These are phyloP conservation scores for Aphaenogaster floridana DNA, from an alignment of 1,140 invertebrate genomes.

Conservation along the genomic window DNA sequence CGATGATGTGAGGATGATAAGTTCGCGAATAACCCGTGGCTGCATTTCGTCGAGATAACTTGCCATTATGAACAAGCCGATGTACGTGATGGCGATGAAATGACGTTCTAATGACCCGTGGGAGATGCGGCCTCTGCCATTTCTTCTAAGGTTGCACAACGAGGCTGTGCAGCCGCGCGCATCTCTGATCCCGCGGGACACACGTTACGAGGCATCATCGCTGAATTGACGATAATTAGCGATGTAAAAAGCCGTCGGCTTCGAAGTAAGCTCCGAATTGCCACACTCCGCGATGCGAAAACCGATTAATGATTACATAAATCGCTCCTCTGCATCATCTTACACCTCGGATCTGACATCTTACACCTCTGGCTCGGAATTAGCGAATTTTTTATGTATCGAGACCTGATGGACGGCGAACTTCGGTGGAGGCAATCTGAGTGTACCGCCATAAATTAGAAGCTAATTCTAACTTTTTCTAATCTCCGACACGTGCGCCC, in stretches of 20 bases:
- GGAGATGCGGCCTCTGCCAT: conserved; percentile 48
- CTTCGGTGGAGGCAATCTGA: background rate
- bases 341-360: background rate
- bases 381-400: background rate
- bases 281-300: background rate
- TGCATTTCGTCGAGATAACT: background rate
- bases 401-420: background rate
- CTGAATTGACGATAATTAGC: conserved; percentile 13
- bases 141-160: conserved; percentile 50
- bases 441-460: background rate
- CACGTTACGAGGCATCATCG: background rate
- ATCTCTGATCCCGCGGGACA: conserved; percentile 8
- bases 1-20: background rate
- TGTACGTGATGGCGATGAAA: conserved; percentile 20
- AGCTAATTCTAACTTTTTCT: background rate
- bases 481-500: background rate
- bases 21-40: background rate
- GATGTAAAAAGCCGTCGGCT: background rate
- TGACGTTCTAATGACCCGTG: conserved; percentile 29
- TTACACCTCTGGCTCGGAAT: background rate
- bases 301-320: conserved; percentile 9
- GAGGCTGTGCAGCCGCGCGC: conserved; percentile 7
- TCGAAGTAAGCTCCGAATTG: background rate
- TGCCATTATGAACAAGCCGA: background rate
- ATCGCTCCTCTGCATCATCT: background rate